Evolutionary conservation across 2,888 invertebrate species (phyloP).

Genomic region (Thymelicus acteon): DNA sequence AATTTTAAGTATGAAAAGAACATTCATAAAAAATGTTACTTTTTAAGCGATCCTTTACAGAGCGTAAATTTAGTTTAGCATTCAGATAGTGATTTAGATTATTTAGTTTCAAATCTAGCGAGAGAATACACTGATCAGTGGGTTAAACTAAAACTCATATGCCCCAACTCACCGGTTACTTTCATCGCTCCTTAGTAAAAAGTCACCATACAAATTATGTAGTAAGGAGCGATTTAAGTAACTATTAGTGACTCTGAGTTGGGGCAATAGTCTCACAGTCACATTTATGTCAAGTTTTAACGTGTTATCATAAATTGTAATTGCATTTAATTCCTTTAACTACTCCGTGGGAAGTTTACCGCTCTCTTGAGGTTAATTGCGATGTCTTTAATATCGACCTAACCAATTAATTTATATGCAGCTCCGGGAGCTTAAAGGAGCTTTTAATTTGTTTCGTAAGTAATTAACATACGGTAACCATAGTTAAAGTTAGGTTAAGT

Average conservation of each 20-base stretch:
- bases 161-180: no score
- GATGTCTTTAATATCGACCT: constrained; percentile 15
- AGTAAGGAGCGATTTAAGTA: no score
- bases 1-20: no score
- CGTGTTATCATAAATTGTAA: constrained; percentile 9
- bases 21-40: no score
- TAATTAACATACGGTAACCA: not conserved
- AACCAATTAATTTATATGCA: constrained; percentile 26
- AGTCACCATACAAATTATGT: no score
- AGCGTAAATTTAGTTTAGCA: no score
- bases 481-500: not conserved
- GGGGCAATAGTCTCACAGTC: not conserved
- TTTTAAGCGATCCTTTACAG: no score
- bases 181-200: no score
- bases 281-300: not conserved
- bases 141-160: not conserved
- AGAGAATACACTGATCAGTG: no score
- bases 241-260: no score
- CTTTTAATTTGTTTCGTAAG: not conserved
- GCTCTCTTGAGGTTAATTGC: constrained; percentile 27
- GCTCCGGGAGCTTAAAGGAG: not conserved
- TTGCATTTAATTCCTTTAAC: constrained; percentile 17
- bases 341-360: constrained; percentile 4
- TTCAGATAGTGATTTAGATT: no score
- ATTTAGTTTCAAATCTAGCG: no score